Conservation (phyloP, 1,140 invertebrate genomes). For the Nebria ingens region DNA sequence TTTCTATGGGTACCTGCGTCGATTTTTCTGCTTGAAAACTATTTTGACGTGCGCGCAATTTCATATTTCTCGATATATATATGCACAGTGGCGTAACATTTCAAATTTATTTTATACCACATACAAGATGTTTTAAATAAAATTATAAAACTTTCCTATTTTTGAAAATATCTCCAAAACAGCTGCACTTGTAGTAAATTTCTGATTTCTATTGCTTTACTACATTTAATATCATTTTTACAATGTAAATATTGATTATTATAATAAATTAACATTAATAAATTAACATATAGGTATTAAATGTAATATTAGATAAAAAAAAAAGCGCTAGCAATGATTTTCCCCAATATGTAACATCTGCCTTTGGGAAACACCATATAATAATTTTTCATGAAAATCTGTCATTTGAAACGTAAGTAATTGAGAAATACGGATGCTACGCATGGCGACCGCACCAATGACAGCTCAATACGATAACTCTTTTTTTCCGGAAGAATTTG, state of each 20-base stretch:
- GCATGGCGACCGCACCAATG: too few relatives aligned
- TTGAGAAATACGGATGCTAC: constrained; percentile 6
- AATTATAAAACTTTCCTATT: too few relatives aligned
- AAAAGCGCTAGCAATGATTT: constrained; percentile 5
- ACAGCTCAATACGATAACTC: constrained; percentile 3
- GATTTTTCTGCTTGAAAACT: neutral
- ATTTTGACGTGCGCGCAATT: constrained; percentile 11
- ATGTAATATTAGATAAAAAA: too few relatives aligned
- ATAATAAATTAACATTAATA: too few relatives aligned
- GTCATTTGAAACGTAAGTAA: constrained; percentile 7
- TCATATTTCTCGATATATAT: constrained; percentile 1
- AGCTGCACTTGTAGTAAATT: too few relatives aligned
- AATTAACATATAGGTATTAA: too few relatives aligned
- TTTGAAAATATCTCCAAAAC: too few relatives aligned
- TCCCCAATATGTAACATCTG: constrained; percentile 8
- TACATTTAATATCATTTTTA: too few relatives aligned
- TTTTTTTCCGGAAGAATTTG: neutral
- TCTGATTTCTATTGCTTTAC: too few relatives aligned
- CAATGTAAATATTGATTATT: too few relatives aligned
- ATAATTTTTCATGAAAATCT: constrained; percentile 8
- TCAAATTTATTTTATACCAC: neutral
- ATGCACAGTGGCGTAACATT: neutral
- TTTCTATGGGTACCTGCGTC: constrained; percentile 4
- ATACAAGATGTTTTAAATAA: too few relatives aligned
- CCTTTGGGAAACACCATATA: neutral